A percentile compares a stretch with the other conserved stretches of the same genome.
Conservation (phyloP, 53 echinoderm and acorn worm species). For the Mesocentrotus franciscanus region DNA sequence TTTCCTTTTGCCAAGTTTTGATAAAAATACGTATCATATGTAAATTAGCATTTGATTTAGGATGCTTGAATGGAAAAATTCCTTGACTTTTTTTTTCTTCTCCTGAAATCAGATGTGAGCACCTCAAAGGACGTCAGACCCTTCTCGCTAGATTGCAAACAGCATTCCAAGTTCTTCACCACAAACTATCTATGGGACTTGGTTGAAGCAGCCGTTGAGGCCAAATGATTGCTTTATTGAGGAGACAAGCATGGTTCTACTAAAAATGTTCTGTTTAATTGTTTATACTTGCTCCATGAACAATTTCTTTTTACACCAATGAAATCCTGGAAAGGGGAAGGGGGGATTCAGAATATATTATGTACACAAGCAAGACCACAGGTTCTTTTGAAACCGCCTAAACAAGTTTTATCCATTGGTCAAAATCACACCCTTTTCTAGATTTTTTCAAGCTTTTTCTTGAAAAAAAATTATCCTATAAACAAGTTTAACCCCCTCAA, state of each 20-base stretch:
- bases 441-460: no score
- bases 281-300: neutral
- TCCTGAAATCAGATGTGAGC: slow-evolving; percentile 79
- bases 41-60: neutral
- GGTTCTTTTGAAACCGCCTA: no score
- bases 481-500: no score
- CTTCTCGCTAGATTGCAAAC: slow-evolving; percentile 86
- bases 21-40: neutral
- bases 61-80: neutral
- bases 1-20: no score
- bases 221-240: slow-evolving; percentile 53
- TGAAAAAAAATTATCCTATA: no score
- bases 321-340: no score
- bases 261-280: neutral
- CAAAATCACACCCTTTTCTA: no score
- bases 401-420: no score
- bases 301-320: neutral
- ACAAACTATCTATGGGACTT: slow-evolving; percentile 99
- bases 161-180: slow-evolving; percentile 96
- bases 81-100: slow-evolving; percentile 34
- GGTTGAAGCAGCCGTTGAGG: slow-evolving; percentile 73
- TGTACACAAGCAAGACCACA: no score
- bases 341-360: no score
- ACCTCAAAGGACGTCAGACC: slow-evolving; percentile 92
- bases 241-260: no score